Base-by-base conservation (phyloP, 2,797 vertebrate genomes). In the Acrocephalus scirpaceus region DNA sequence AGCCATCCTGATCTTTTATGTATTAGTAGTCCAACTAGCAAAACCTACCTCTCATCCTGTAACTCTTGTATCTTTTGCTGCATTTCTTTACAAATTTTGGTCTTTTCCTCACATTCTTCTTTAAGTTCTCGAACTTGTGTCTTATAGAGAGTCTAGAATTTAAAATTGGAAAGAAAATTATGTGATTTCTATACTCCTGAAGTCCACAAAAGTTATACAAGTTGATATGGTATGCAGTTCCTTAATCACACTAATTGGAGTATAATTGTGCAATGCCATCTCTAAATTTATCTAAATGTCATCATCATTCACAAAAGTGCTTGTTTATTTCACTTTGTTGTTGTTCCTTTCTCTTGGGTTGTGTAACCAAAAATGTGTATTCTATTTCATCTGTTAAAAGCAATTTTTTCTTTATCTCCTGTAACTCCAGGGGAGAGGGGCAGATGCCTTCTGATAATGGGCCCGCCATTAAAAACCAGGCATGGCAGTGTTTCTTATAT, bases 121-220 rank as follows among this genome's bases (percentile, higher is more conserved):
- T 99, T 99, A 94, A 99, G 97, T 97, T 99, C 99, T 40, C 98
- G 98, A 89, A 99, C 98, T 97, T 99, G 99, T 0, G 99, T 99
- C 98, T 99, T 99, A 97, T 99, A 99, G 30, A 99, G 98, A 20
- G 99, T 99, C 99, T 99, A 84, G 60, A 96, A 47, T 87, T 74
- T 74, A 67, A 96, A 95, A 71, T 25, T 77, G 18, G 64, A 93
- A 54, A 89, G 44, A 93, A 91, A 95, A 50, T 27, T 6, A 29
- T 1, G 0, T 60, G 53, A 79, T 29, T 90, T 84, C 32, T 18
- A 36, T 30, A 48, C 61, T 77, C 10, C 66, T 40, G 34, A 79
- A 82, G 15, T 36, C 34, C 48, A 36, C 13, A 90, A 57, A 67
- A 84, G 51, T 62, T 4, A 71, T 21, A 44, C 9, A 79, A 78